These are phyloP conservation scores for Lasioglossum malachurum DNA, from an alignment of 2,888 invertebrate species.

Conservation along the genomic window DNA sequence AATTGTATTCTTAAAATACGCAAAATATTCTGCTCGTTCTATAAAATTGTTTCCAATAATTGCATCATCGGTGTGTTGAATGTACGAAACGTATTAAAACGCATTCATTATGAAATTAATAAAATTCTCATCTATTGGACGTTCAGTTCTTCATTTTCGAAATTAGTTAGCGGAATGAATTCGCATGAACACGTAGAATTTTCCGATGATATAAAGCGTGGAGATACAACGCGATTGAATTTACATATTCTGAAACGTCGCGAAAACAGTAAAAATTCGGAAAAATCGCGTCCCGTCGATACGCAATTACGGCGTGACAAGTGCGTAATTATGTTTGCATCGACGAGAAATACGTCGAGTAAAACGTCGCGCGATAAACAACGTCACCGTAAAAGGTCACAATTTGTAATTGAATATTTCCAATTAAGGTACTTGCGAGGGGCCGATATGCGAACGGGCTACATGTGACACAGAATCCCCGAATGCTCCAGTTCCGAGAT, in stretches of 20 bases:
- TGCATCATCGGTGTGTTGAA: not conserved
- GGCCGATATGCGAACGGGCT: slow-evolving; percentile 18
- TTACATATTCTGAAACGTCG: not conserved
- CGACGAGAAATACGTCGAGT: not conserved
- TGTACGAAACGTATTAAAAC: not conserved
- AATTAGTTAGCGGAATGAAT: not conserved
- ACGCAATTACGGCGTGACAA: slow-evolving; percentile 9
- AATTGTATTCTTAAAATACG: not conserved
- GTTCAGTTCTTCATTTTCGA: not conserved
- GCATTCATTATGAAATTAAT: not conserved
- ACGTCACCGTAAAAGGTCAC: not conserved
- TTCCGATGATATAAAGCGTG: not conserved
- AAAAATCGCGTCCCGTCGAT: no score
- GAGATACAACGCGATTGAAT: not conserved
- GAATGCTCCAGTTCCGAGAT: slow-evolving; percentile 51
- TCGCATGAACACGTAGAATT: no score
- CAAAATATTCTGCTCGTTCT: not conserved
- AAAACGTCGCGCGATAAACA: not conserved
- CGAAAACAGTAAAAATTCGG: not conserved
- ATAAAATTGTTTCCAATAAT: not conserved
- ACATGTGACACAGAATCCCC: slow-evolving; percentile 35
- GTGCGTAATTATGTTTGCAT: not conserved
- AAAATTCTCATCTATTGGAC: not conserved
- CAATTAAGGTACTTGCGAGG: not conserved
- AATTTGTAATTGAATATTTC: slow-evolving; percentile 23